Conservation (phyloP, 2,113 vertebrate genomes). For the Sinocyclocheilus grahami region DNA sequence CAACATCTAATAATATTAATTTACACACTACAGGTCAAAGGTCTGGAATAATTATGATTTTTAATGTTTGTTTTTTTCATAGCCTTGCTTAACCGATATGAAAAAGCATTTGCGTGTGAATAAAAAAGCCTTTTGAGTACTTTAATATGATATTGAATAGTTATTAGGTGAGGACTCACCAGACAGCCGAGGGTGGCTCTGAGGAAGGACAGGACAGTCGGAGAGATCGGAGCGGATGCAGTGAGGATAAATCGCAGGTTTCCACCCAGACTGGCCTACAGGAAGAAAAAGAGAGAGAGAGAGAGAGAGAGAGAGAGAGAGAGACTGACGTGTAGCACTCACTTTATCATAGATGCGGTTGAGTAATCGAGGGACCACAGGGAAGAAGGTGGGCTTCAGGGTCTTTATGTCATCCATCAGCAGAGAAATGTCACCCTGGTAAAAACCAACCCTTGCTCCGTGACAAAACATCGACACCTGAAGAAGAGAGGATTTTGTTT, state of each 20-base stretch:
- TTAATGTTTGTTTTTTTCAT: too few relatives aligned
- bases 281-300: not conserved
- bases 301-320: not conserved
- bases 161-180: constrained; percentile 46
- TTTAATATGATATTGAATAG: not conserved
- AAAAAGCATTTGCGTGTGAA: too few relatives aligned
- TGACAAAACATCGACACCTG: constrained; percentile 79
- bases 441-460: constrained; percentile 78
- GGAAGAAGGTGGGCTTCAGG: constrained; percentile 79
- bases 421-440: constrained; percentile 79
- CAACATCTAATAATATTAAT: too few relatives aligned
- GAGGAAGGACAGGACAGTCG: constrained; percentile 78
- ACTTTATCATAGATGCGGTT: constrained; percentile 83
- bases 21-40: too few relatives aligned
- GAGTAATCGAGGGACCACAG: constrained; percentile 79
- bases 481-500: not conserved
- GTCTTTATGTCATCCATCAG: constrained; percentile 82
- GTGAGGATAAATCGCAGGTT: constrained; percentile 78
- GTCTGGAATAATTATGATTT: too few relatives aligned
- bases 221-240: constrained; percentile 78
- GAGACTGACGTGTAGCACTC: not conserved
- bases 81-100: too few relatives aligned
- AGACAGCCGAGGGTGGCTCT: constrained; percentile 77
- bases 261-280: constrained; percentile 75
- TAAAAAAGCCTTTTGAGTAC: too few relatives aligned